These are phyloP conservation scores for Tetranychus truncatus DNA, from an alignment of 2,888 invertebrate genomes.

Conservation along the genomic window DNA sequence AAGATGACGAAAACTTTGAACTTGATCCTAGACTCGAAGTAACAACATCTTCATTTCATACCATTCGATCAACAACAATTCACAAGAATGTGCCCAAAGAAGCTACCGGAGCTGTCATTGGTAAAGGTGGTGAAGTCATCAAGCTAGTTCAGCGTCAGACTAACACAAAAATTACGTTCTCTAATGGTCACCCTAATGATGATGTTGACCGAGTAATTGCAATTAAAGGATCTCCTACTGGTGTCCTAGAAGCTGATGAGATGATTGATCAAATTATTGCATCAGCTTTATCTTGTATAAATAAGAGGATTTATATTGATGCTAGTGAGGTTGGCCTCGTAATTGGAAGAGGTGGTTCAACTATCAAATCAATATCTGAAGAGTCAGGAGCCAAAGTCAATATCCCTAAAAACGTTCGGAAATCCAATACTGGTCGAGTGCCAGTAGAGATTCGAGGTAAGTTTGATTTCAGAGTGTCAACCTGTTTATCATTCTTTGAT, in stretches of 20 bases:
- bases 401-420: not conserved
- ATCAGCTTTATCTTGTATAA: not conserved
- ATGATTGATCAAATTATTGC: not conserved
- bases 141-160: not conserved
- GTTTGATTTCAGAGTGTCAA: not conserved
- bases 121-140: slow-evolving; percentile 10
- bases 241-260: not conserved
- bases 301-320: not conserved
- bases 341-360: slow-evolving; percentile 7
- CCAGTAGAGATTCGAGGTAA: not conserved
- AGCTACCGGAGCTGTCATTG: slow-evolving; percentile 2
- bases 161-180: not conserved
- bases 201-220: not conserved
- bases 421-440: not conserved
- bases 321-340: not conserved
- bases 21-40: not conserved
- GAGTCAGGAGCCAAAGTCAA: slow-evolving; percentile 8
- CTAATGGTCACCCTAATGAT: not conserved
- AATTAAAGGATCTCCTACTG: not conserved
- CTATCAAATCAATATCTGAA: not conserved
- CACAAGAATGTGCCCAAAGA: not conserved
- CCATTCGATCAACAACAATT: not conserved
- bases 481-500: not conserved
- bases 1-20: not conserved
- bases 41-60: not conserved